These are phyloP conservation scores for Eptatretus atami DNA, from an alignment of 2,797 vertebrate genomes.

Conservation along the genomic window DNA sequence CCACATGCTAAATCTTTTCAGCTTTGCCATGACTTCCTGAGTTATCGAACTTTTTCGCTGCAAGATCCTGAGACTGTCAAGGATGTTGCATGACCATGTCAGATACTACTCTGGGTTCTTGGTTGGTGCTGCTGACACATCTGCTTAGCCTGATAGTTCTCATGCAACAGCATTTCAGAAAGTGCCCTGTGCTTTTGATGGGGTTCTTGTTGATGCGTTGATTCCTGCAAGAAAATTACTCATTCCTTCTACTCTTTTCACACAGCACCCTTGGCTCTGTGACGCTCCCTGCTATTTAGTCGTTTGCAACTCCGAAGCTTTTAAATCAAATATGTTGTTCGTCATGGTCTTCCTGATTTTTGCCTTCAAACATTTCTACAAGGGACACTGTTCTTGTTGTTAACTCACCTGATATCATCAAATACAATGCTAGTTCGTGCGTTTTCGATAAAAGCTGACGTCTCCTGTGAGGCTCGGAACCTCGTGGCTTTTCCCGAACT, in stretches of 20 bases:
- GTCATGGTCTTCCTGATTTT: slow-evolving; percentile 22
- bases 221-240: background rate
- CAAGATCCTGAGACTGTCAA: background rate
- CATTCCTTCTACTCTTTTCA: background rate
- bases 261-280: background rate
- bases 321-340: too few relatives aligned
- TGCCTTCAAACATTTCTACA: slow-evolving; percentile 20
- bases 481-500: slow-evolving; percentile 29
- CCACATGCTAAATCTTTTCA: slow-evolving; percentile 24
- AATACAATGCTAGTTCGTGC: slow-evolving; percentile 99
- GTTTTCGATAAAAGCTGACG: slow-evolving; percentile 47
- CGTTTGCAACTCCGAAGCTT: background rate
- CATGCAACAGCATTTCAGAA: background rate
- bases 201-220: background rate
- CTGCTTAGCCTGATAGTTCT: background rate
- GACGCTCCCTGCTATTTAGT: background rate
- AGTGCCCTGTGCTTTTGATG: background rate
- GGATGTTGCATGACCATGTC: slow-evolving; percentile 25
- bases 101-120: slow-evolving; percentile 23
- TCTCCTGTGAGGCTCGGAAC: slow-evolving; percentile 44
- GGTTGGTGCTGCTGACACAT: slow-evolving; percentile 10
- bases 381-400: slow-evolving; percentile 55
- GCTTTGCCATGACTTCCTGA: slow-evolving; percentile 32
- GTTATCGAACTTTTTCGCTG: slow-evolving; percentile 36
- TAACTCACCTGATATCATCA: slow-evolving; percentile 91